Base-by-base conservation (phyloP, 2,888 invertebrate species). In the Eledona agricola region DNA sequence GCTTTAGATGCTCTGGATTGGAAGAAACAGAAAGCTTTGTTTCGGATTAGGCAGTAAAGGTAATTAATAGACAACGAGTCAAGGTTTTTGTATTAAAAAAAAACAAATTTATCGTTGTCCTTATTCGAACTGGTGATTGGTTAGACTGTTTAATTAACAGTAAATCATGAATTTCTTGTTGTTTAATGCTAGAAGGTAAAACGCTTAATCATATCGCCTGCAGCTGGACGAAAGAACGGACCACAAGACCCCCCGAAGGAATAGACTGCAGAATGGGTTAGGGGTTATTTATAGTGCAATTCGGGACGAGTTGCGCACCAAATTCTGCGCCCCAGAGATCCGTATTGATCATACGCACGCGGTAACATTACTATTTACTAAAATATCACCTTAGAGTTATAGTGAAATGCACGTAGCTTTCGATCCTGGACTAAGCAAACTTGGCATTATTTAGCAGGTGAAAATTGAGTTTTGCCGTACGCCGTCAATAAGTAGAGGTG, bases 321-420 rank as follows among this genome's bases (percentile, higher is more conserved):
- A 58, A 51, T 31, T 45, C 25, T 57, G 57, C 57, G 60, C 55
- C 43, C 51, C 45, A 49, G 54, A 57, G 55, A 43, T 55, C 53
- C 35, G 58, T 62, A 62, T 62, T 60, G 62, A 62, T 62, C 60
- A 62, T 59, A 55, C 55, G 31, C 52, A 47, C 47, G 37, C 38
- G 31, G 37, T 23, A 28, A 37, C 29, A 37, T 37, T 47, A 47
- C 47, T 47, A 38, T 47, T 46, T 47, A 47, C 45, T 45, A 25
- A 47, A 47, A 47, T 47, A 29, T 47, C 28, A 45, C 31, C 32
- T 31, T 23, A 23, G 47, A 17, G 26, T 4, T 12, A 19, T 46
- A 25, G 25, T 34, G 26, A 46, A 46, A 45, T 45, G 15, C 42
- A 42, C 13, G 25, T 22, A 28, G 12, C 23, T 28, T 4, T 29